A percentile compares a stretch with the other conserved stretches of the same genome.
Conservation (phyloP, 2,888 invertebrate species). For the Amphipoea lucens region DNA sequence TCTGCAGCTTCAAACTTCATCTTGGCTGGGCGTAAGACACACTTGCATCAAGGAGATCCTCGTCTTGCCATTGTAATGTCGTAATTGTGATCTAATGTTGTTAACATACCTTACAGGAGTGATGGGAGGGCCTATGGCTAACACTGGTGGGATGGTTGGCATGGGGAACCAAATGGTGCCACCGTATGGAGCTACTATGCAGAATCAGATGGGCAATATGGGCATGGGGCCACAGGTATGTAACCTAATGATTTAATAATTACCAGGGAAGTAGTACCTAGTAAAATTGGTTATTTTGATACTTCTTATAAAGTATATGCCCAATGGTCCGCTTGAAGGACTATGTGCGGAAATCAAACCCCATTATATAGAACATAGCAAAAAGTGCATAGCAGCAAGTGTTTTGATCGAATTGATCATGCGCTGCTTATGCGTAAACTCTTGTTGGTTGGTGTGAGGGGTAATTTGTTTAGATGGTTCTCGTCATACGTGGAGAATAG, state of each 20-base stretch:
- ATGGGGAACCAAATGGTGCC: conserved; percentile 91
- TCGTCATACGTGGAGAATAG: too few relatives aligned
- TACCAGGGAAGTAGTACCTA: not conserved
- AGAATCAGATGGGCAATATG: conserved; percentile 89
- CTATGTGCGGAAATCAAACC: too few relatives aligned
- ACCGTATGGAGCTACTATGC: conserved; percentile 87
- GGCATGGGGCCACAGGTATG: conserved; percentile 87
- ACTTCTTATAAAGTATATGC: not conserved
- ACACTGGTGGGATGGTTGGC: conserved; percentile 86
- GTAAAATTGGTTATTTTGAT: not conserved
- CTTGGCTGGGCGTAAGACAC: not conserved
- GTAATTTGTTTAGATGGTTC: too few relatives aligned
- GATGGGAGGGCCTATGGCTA: conserved; percentile 90
- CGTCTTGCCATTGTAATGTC: not conserved
- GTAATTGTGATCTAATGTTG: not conserved
- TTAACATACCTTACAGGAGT: conserved; percentile 80
- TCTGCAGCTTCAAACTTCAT: not conserved
- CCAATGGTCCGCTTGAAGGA: too few relatives aligned
- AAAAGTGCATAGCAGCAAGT: too few relatives aligned
- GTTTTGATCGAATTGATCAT: too few relatives aligned
- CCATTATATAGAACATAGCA: too few relatives aligned
- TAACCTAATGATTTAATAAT: not conserved
- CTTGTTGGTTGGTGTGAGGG: too few relatives aligned
- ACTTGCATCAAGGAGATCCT: not conserved
- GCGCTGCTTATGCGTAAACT: too few relatives aligned